phyloP scores from a whole-genome alignment of 1,140 invertebrate genomes.

The Eufriesea mexicana region DNA sequence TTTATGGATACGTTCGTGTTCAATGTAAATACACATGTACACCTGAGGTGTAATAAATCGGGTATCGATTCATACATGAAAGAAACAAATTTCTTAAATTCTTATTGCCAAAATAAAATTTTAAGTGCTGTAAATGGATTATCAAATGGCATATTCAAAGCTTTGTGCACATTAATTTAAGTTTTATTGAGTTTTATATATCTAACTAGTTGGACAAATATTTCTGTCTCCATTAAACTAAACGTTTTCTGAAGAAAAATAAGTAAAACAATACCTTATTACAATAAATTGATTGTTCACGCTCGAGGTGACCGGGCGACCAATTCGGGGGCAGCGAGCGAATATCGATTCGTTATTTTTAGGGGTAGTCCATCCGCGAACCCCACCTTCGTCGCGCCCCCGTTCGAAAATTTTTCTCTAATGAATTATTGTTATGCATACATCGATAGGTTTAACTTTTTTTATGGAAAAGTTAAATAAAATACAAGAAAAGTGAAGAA shows the following conservation, averaged over 20 bases:
- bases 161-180: background rate
- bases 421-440: conserved; percentile 20
- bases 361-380: conserved; percentile 70
- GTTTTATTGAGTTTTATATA: background rate
- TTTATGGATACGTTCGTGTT: conserved; percentile 17
- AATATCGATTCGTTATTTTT: conserved; percentile 78
- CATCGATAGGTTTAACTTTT: background rate
- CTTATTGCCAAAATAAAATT: background rate
- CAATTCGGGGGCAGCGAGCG: conserved; percentile 66
- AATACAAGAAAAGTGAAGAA: background rate
- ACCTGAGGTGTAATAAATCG: background rate
- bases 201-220: background rate
- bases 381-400: conserved; percentile 63
- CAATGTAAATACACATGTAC: background rate
- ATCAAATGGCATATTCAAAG: background rate
- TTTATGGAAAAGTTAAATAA: background rate
- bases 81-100: background rate
- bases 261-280: conserved; percentile 16
- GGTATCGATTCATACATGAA: background rate
- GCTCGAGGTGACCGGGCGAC: conserved; percentile 56
- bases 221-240: background rate
- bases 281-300: conserved; percentile 61
- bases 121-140: background rate
- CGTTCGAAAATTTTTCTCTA: conserved; percentile 60
- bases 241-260: background rate